Percentiles rank a stretch among this genome's conserved stretches.
Evolutionary conservation across 2,113 vertebrate genomes (phyloP).

Genomic region (Mystacornis crossleyi): DNA sequence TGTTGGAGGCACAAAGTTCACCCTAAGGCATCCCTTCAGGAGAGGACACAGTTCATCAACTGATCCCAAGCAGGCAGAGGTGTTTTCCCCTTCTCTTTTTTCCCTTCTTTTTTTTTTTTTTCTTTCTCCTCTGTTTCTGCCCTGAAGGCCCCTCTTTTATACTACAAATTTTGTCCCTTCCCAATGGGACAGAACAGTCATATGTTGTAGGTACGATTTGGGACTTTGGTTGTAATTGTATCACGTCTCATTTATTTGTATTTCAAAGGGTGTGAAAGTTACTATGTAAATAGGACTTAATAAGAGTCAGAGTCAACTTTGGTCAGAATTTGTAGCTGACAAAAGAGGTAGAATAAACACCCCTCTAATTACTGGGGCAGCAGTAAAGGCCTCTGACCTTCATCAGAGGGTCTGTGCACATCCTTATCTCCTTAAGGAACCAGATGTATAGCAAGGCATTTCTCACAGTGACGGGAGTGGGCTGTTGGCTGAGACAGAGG

Average conservation of each 20-base stretch:
- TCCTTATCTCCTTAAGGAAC: background rate
- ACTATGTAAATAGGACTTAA: background rate
- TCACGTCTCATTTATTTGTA: background rate
- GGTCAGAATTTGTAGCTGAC: background rate
- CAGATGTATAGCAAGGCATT: background rate
- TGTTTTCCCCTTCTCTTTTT: background rate
- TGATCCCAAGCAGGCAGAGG: background rate
- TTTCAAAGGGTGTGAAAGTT: background rate
- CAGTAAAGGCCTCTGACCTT: background rate
- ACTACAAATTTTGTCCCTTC: background rate
- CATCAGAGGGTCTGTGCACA: background rate
- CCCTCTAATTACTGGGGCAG: background rate
- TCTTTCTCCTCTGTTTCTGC: background rate
- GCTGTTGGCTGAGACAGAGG: background rate
- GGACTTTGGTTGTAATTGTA: background rate
- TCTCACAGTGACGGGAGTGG: background rate
- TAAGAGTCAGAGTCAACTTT: background rate
- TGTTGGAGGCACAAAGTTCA: background rate
- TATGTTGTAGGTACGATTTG: background rate
- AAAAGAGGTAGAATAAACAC: background rate
- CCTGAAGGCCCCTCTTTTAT: background rate
- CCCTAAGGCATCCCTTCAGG: background rate
- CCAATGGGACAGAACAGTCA: background rate
- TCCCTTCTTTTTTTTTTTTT: background rate
- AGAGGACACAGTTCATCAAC: background rate